Evolutionary conservation across 2,113 vertebrate genomes (phyloP).

Genomic region (Anolis sagrei): DNA sequence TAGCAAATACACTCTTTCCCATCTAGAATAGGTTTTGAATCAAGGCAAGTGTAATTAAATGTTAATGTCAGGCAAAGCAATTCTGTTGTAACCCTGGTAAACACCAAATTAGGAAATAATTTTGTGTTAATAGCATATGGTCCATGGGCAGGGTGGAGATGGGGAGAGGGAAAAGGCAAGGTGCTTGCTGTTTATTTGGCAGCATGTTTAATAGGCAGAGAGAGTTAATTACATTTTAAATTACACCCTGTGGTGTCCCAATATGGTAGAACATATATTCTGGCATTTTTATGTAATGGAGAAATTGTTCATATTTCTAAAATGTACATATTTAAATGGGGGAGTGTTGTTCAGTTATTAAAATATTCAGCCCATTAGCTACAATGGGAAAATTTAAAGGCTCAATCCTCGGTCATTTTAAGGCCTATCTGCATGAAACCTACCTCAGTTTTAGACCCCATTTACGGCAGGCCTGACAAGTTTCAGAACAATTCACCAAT

Average conservation of each 20-base stretch:
- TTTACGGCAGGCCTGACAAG: too few relatives aligned
- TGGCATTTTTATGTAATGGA: conserved; percentile 27
- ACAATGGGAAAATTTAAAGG: too few relatives aligned
- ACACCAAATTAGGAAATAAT: conserved; percentile 13
- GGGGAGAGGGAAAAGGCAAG: not conserved
- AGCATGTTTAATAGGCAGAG: conserved; percentile 8
- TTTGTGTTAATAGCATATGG: conserved; percentile 4
- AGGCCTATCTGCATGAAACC: too few relatives aligned
- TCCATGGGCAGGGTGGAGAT: not conserved
- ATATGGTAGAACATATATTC: conserved; percentile 5
- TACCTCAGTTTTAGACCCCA: too few relatives aligned
- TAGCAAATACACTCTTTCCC: not conserved
- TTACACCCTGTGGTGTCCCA: conserved; percentile 13
- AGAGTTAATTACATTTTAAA: conserved; percentile 29
- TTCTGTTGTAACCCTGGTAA: not conserved
- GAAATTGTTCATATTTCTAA: conserved; percentile 3
- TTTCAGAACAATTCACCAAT: too few relatives aligned
- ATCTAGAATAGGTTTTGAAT: not conserved
- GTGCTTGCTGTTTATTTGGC: conserved; percentile 17
- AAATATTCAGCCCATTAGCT: too few relatives aligned
- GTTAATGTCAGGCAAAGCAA: not conserved
- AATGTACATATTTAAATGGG: not conserved
- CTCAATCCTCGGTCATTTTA: too few relatives aligned
- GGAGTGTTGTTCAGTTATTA: not conserved
- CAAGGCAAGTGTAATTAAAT: conserved; percentile 13